These are phyloP conservation scores for Eulemur mongoz DNA, from an alignment of 2,797 vertebrate species.

Conservation along the genomic window DNA sequence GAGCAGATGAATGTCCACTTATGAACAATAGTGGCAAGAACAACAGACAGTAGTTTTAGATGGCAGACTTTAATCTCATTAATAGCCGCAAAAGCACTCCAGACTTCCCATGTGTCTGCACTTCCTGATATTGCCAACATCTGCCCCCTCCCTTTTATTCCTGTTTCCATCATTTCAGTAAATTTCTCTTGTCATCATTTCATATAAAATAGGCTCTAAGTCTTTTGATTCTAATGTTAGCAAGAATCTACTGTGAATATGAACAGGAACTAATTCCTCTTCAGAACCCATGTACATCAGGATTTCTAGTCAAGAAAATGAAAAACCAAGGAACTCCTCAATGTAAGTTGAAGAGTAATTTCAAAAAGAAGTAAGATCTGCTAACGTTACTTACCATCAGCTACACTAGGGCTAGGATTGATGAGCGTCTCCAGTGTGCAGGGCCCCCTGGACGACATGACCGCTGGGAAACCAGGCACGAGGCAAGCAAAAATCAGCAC, in stretches of 20 bases:
- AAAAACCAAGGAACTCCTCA: not conserved
- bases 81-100: not conserved
- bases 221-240: not conserved
- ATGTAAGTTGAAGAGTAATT: not conserved
- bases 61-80: not conserved
- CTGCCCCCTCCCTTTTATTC: not conserved
- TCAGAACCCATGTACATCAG: not conserved
- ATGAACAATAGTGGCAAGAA: not conserved
- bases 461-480: constrained; percentile 96
- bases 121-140: not conserved
- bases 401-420: constrained; percentile 84
- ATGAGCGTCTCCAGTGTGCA: constrained; percentile 97
- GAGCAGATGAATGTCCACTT: not conserved
- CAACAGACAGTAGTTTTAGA: not conserved
- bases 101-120: not conserved
- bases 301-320: constrained; percentile 41
- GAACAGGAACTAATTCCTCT: constrained; percentile 7
- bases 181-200: constrained; percentile 30
- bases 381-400: constrained; percentile 89
- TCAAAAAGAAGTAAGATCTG: not conserved
- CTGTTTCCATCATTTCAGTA: not conserved
- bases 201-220: constrained; percentile 2
- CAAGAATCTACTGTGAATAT: not conserved
- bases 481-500: constrained; percentile 97
- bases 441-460: constrained; percentile 92